phyloP scores from a whole-genome alignment of 1,140 invertebrate species.

The Plodia interpunctella region DNA sequence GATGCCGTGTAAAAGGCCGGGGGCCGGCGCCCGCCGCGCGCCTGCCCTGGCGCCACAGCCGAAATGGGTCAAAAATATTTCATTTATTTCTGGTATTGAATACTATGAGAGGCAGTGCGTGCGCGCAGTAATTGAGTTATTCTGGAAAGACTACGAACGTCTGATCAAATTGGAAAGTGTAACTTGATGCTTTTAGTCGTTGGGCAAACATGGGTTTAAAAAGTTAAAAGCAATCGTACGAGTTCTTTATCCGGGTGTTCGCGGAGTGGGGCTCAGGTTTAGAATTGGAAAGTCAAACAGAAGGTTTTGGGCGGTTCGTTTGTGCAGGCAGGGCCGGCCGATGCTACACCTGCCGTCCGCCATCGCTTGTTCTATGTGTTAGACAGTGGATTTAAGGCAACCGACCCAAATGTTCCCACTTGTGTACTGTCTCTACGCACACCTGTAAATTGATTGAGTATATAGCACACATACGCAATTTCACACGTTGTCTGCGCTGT shows the following conservation, averaged over 20 bases:
- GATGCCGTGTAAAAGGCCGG: conserved; percentile 57
- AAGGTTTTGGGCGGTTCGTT: conserved; percentile 66
- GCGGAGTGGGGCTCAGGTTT: conserved; percentile 29
- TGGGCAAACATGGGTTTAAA: conserved; percentile 31
- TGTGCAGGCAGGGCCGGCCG: conserved; percentile 43
- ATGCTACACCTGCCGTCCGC: conserved; percentile 60
- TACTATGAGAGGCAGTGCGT: conserved; percentile 35
- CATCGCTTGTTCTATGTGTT: conserved; percentile 53
- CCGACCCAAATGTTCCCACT: conserved; percentile 48
- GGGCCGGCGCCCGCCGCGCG: conserved; percentile 69
- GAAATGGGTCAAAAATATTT: conserved; percentile 69
- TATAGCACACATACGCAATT: conserved; percentile 17
- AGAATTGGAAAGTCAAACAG: conserved; percentile 58
- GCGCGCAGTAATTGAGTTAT: conserved; percentile 64
- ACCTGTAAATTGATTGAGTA: conserved; percentile 38
- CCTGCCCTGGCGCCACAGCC: conserved; percentile 59
- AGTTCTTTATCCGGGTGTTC: conserved; percentile 33
- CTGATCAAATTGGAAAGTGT: conserved; percentile 38
- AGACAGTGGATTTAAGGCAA: conserved; percentile 37
- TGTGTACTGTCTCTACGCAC: conserved; percentile 21
- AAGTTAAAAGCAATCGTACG: conserved; percentile 31
- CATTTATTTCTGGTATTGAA: conserved; percentile 68
- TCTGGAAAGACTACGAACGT: conserved; percentile 21
- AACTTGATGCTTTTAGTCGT: conserved; percentile 52
- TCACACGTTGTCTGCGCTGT: background rate